phyloP scores from a whole-genome alignment of 2,113 vertebrate species.

The Heterotilapia buettikoferi region DNA sequence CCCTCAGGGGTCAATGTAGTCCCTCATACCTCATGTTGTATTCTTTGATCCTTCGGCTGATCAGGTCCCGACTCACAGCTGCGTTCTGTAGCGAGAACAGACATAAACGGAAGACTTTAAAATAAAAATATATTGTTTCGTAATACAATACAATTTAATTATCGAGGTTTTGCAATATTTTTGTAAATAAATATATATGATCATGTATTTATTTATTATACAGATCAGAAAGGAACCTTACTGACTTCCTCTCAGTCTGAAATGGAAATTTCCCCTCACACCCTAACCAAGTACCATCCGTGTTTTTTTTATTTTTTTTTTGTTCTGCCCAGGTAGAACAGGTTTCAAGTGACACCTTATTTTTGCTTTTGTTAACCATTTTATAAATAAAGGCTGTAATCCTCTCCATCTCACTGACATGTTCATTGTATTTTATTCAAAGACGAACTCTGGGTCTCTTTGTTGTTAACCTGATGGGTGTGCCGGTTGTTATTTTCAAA shows the following conservation, averaged over 20 bases:
- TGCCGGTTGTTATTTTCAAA: background rate
- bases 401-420: background rate
- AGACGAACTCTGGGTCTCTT: background rate
- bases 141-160: background rate
- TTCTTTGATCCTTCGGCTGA: constrained; percentile 94
- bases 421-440: background rate
- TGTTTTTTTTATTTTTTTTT: background rate
- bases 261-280: background rate
- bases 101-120: background rate
- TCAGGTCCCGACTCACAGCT: constrained; percentile 89
- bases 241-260: background rate
- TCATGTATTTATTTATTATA: background rate
- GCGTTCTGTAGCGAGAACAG: constrained; percentile 77
- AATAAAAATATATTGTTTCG: background rate
- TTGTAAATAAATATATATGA: background rate
- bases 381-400: background rate
- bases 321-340: background rate
- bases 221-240: background rate
- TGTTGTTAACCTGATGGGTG: background rate
- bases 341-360: background rate
- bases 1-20: background rate
- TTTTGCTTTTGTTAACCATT: background rate
- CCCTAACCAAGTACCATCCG: background rate
- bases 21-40: constrained; percentile 89
- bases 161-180: background rate